Evolutionary conservation across 2,797 vertebrate genomes (phyloP).

Genomic region (Acanthurus tractus): DNA sequence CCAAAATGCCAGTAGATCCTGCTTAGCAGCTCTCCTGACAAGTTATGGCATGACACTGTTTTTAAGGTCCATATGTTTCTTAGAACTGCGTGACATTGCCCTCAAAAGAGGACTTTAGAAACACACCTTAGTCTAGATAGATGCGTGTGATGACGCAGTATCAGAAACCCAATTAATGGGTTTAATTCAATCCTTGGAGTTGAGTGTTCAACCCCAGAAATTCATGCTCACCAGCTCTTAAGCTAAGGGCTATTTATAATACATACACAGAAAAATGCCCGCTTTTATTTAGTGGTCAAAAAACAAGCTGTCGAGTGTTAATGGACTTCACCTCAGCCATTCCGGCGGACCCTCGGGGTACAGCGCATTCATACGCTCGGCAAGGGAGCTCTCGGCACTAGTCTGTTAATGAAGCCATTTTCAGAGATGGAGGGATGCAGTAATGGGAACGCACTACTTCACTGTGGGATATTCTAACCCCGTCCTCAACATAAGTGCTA

Average conservation of each 20-base stretch:
- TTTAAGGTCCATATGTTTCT: neutral
- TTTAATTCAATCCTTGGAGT: conserved; percentile 34
- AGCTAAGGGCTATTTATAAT: conserved; percentile 69
- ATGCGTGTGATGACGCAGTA: conserved; percentile 8
- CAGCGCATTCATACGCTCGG: conserved; percentile 60
- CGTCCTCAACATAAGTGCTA: conserved; percentile 76
- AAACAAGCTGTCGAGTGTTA: conserved; percentile 80
- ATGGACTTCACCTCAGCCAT: conserved; percentile 81
- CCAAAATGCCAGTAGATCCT: conserved; percentile 31
- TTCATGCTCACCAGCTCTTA: conserved; percentile 19
- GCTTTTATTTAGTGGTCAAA: conserved; percentile 83
- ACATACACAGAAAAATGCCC: conserved; percentile 59
- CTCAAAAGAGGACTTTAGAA: neutral
- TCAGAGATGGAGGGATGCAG: conserved; percentile 73
- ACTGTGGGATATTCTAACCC: conserved; percentile 80
- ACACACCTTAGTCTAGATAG: conserved; percentile 15
- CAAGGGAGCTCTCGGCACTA: conserved; percentile 69
- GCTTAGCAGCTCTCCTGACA: conserved; percentile 21
- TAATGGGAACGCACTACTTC: conserved; percentile 79
- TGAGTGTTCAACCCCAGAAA: conserved; percentile 24
- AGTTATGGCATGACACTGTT: conserved; percentile 24
- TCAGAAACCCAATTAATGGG: conserved; percentile 8
- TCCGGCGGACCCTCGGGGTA: conserved; percentile 72
- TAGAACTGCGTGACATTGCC: conserved; percentile 4
- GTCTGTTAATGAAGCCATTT: conserved; percentile 82